These are phyloP conservation scores for Neomicropteryx cornuta DNA, from an alignment of 1,140 invertebrate species.

Conservation along the genomic window DNA sequence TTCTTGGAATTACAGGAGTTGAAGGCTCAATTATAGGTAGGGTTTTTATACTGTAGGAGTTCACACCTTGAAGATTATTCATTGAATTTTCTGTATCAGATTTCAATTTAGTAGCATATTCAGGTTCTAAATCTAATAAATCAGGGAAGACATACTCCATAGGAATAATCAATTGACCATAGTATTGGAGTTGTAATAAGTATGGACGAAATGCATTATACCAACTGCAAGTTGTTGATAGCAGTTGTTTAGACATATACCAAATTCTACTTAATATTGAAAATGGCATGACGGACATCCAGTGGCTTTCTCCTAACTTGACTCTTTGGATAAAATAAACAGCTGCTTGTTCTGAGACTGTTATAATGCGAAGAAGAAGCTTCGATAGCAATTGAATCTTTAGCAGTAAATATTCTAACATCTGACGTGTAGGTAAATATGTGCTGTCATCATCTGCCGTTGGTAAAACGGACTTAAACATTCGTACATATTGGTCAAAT, in stretches of 20 bases:
- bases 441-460: constrained; percentile 13
- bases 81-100: no score
- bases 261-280: constrained; percentile 43
- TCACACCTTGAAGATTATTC: no score
- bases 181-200: constrained; percentile 25
- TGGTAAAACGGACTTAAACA: constrained; percentile 23
- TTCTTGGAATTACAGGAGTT: no score
- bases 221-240: constrained; percentile 40
- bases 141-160: constrained; percentile 31
- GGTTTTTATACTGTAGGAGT: no score
- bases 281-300: constrained; percentile 42
- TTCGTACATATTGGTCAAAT: constrained; percentile 33
- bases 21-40: no score
- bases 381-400: constrained; percentile 44
- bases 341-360: constrained; percentile 32
- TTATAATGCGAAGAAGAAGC: constrained; percentile 39
- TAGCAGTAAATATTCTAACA: constrained; percentile 43
- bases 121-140: no score
- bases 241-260: constrained; percentile 37
- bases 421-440: constrained; percentile 43
- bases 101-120: no score
- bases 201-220: constrained; percentile 35
- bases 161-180: constrained; percentile 41
- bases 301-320: constrained; percentile 41
- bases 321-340: constrained; percentile 42